Base-by-base conservation (phyloP, 2,113 vertebrate species). In the Alexandromys fortis region DNA sequence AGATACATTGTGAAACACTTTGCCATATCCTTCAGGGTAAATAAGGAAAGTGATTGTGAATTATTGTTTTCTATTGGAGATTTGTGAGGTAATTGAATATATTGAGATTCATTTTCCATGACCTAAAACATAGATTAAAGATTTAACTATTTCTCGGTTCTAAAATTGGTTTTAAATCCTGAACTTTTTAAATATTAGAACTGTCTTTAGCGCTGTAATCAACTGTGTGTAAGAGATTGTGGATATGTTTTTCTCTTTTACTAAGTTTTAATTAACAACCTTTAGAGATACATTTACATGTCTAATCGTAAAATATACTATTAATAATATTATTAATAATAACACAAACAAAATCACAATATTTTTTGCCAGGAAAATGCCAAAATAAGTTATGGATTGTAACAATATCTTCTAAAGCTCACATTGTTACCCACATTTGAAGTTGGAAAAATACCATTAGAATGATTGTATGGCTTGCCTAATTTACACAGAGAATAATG, bases 151-250 rank as follows among this genome's bases (percentile, higher is more conserved):
- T 95, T 86, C n/a, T 47, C 67, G 33, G 33, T 52, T 38, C 4
- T 92, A 24, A 93, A 76, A 75, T 38, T 58, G 3, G 0, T 91
- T 90, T 91, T n/a, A 63, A 10, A 42, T 79, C 38, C 26, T 28
- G 78, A n/a, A 82, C 13, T 90, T 81, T 97, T 72, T 90, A 75
- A 90, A 58, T 93, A 38, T 73, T 73, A 81, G n/a, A 92, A 70
- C 1, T 2, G 61, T 72, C 22, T 73, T 88, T 87, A 47, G 11
- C 14, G 58, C 63, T 55, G 58, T 22, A 77, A 89, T 45, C 47
- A 83, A 38, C 47, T 63, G 1, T 28, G 2, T 67, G 11, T 67
- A 45, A 86, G 14, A 94, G 38, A 38, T 49, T 93, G 4, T 47
- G 55, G 30, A 76, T 28, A 0, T 72, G 3, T 77, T 90, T 63